Base-by-base conservation (phyloP, 2,113 vertebrate species). In the Atrichornis clamosus region DNA sequence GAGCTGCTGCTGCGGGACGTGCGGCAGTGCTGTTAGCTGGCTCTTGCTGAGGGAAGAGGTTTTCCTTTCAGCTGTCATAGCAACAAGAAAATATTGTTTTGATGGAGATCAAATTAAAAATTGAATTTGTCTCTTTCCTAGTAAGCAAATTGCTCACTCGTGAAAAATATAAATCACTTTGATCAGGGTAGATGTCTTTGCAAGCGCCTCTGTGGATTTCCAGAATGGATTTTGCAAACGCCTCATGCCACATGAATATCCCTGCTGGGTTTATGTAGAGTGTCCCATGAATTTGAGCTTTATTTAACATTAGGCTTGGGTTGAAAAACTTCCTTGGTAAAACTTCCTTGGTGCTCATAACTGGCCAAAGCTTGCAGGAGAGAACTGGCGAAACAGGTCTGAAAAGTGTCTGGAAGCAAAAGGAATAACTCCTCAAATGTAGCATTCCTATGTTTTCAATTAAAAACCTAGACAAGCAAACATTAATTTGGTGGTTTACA, bases 61-160 rank as follows among this genome's bases (percentile, higher is more conserved):
- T 97, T 96, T 95, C 77, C 60, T 89, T 86, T 86, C 70, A 84
- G 86, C 88, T 89, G 93, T 96, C 95, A 92, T 92, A 96, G 95
- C 90, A 96, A 97, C 95, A n/a, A 87, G 95, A 78, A 95, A 95
- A 92, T 95, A 96, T 47, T 94, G 96, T 78, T 96, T 96, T 95
- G 96, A 91, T 17, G 35, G 83, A 69, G 89, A 89, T 81, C 26
- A 56, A 93, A 96, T 95, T 95, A 95, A 94, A 96, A 96, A 96
- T 89, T 68, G 92, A 84, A 84, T 90, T 94, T 90, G 84, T 96
- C 79, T 92, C 47, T 85, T 94, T 93, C 80, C 84, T 79, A n/a
- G 90, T 93, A 94, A 95, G 93, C 4, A 26, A 94, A 96, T 87
- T 95, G 69, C 88, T 96, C 86, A 23, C 88, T 95, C 11, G 33